Evolutionary conservation across 2,888 invertebrate species (phyloP), one percentile per base, ranked within the genome.

Genomic region (Morpho helenor): DNA sequence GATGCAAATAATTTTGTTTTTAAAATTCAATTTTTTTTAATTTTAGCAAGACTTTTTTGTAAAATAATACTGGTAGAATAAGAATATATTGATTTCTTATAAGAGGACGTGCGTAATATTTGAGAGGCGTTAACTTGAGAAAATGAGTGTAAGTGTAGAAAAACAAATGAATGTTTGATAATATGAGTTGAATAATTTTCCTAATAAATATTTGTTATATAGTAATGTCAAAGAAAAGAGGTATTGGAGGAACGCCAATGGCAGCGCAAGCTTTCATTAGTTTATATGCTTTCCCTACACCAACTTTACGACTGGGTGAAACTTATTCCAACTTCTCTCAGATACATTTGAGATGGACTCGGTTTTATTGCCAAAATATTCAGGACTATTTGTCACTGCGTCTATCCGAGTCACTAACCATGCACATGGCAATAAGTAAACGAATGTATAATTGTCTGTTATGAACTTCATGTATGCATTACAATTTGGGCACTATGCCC

Each of bases 291-390:
- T 68, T 69, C 68, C 69, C 69, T 74, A 71, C 70, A 61, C 56
- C 73, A 74, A 76, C 71, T 85, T 87, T 86, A 85, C 74, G 80
- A 83, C 74, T 78, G 71, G 68, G 69, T 80, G 76, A 77, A 84
- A 82, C 76, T 83, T 79, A 77, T 46, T 75, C 76, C 73, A 76
- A 80, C 75, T 75, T 72, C 72, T 78, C 69, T 73, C 72, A 67
- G 56, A 53, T 43, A 46, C 46, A 48, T 49, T 49, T 52, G 40
- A 63, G 72, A 74, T 76, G 73, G 46, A 51, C 51, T 44, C 45
- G 2, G 41, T 72, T 73, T 79, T 42, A 46, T 60, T 57, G 56
- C 54, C 49, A 57, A 54, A 57, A 55, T 55, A 55, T 55, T 49
- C 43, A 49, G 55, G 49, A 49, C 47, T 47, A 54, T 7, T 54